Evolutionary conservation across 2,113 vertebrate genomes (phyloP), one percentile per base, ranked within the genome.

Genomic region (Anhinga anhinga): DNA sequence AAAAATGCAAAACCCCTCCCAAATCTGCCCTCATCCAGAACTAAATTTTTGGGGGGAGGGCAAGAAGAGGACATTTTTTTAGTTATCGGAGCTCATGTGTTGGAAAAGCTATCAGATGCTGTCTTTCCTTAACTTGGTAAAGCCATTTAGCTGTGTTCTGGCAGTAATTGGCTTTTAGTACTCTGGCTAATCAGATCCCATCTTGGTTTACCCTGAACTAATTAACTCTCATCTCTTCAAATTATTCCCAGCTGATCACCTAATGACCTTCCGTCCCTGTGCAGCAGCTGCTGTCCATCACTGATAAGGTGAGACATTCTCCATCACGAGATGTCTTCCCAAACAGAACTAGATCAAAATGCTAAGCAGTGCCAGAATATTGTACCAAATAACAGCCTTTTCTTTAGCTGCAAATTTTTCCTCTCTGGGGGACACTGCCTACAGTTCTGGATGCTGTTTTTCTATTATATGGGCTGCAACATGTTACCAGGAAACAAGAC

Each of bases 141-240:
- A 90, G 44, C 34, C 30, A 59, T 79, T 86, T 90, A 90, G 27
- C 61, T 65, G 49, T 56, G 71, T 52, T 86, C 85, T 86, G 67
- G 23, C 85, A 96, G 56, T 91, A 97, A 96, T 40, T 96, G 94
- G 47, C 66, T 97, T 90, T 96, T 93, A 88, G 79, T 86, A 86
- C 45, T 76, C 74, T 66, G 62, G 32, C 93, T 94, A 90, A 91
- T 96, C 81, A 95, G 86, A 93, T 93, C 65, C 86, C 53, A 96
- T 90, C 94, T 95, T 93, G 90, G 82, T 96, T 96, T 94, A 93
- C 86, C 58, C 82, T 85, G 65, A 66, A 76, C 86, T 96, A 96
- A 96, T 97, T 97, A 96, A 91, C 73, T 93, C 80, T 97, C 81
- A 88, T 97, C 83, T 97, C 90, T 95, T 96, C 83, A 84, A 96